Percentiles rank a stretch among this genome's conserved stretches.
Conservation (phyloP, 2,888 invertebrate species). For the Pseudanteris insignis region DNA sequence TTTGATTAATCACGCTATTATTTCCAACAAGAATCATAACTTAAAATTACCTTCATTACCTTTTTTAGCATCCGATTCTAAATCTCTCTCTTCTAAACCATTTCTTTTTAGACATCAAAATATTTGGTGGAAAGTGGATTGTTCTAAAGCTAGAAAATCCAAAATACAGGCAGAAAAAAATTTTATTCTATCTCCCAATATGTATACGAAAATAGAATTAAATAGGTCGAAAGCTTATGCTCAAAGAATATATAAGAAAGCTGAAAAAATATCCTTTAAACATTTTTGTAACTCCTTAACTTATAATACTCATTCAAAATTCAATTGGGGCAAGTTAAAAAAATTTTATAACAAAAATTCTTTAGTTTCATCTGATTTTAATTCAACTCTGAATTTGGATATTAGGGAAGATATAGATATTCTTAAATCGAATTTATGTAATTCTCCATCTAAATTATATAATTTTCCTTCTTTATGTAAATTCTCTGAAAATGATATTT, state of each 20-base stretch:
- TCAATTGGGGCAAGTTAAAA: conserved; percentile 5
- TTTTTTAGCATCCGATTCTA: too few species aligned
- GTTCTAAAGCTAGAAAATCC: background rate
- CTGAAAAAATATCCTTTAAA: background rate
- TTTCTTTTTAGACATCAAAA: too few species aligned
- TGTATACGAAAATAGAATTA: background rate
- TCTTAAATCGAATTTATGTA: too few species aligned
- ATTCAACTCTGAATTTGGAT: conserved; percentile 3
- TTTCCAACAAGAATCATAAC: too few species aligned
- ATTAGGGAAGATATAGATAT: too few species aligned
- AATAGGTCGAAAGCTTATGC: background rate
- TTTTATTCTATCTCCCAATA: conserved; percentile 1
- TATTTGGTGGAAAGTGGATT: conserved; percentile 9
- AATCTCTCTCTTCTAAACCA: too few species aligned
- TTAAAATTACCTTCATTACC: too few species aligned
- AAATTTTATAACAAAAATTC: conserved; percentile 10
- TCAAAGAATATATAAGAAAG: conserved; percentile 1
- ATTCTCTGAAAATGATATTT: too few species aligned
- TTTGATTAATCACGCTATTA: too few species aligned
- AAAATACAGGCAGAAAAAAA: conserved; percentile 3
- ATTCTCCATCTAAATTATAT: too few species aligned
- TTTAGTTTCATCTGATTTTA: background rate
- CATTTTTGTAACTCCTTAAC: background rate
- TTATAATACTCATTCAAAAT: background rate
- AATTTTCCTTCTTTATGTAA: too few species aligned